Base-by-base conservation (phyloP, 1,140 invertebrate genomes). In the Anastrepha ludens region DNA sequence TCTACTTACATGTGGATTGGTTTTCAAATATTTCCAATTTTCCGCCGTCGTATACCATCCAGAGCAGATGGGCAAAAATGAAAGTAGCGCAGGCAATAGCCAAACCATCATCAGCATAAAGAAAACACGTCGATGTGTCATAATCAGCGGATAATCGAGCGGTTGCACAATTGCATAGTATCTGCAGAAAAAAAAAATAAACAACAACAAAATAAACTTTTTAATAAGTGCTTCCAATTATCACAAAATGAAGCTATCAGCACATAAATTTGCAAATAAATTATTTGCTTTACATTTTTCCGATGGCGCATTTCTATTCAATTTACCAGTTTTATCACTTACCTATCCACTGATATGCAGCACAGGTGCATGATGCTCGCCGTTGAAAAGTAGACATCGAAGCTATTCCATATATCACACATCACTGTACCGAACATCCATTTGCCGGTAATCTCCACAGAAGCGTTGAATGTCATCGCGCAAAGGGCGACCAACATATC, bases 391-490 rank as follows among this genome's bases (percentile, higher is more conserved):
- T 98, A 97, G 1, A 99, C 98, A 93, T 99, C 98, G 89, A 99
- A 95, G 0, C 97, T 98, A 92, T 99, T 99, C 97, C 98, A 99
- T 11, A 99, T 96, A 93, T 98, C 97, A 93, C 98, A 99, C 96
- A 98, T 97, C 88, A 97, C 96, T 90, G 97, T 96, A 0, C 97
- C 97, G 91, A 99, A 98, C 29, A 98, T 93, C 98, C 98, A 99
- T 87, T 94, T 94, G 20, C 96, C 96, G 58, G 95, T 96, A 39
- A 97, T 94, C 91, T 97, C 96, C 13, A 98, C 96, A 93, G 96
- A 97, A 88, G 98, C 98, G 94, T 98, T 99, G 93, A 99, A 99
- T 78, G 97, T 98, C 98, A 98, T 98, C 1, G 97, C 97, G 94
- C 97, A 96, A 20, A 98, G 95, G 1, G 97, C 98, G 0, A 98